Evolutionary conservation across 2,888 invertebrate genomes (phyloP), one percentile per base, ranked within the genome.

Genomic region (Drosophila greeni): DNA sequence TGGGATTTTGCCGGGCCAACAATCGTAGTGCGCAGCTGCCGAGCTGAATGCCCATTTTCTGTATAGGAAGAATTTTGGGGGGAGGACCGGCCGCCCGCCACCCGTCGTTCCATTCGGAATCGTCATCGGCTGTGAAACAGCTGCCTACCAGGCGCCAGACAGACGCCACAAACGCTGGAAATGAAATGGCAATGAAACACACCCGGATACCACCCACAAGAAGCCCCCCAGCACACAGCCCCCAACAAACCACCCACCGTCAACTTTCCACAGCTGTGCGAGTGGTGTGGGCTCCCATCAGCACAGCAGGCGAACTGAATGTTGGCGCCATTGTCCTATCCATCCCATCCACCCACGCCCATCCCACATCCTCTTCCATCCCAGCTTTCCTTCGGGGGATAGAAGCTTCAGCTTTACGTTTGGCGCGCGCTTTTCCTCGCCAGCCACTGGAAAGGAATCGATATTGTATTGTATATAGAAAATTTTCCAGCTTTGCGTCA

Each of bases 131-230:
- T 43, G 59, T 51, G 55, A 75, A 79, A 79, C 79, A 79, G 79
- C 79, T 79, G 79, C 79, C 79, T 79, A 79, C 79, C 79, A 79
- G 79, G 79, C 79, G 79, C 79, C 79, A 84, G 73, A 67, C 82
- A 78, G 78, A 70, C 75, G 77, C 65, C 69, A 40, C 36, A 40
- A 49, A 40, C 47, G 31, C 40, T 58, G 39, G 43, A 43, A 59
- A 74, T 74, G 43, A 79, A 84, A 74, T 79, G 79, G 82, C 80
- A 79, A 70, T 79, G 79, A 79, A 79, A 84, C 84, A 72, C 59
- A 31, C 43, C 39, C 33, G 42, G 40, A 57, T 47, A 23, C 16
- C 36, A 36, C 33, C 45, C 29, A 47, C 45, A 45, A 45, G 45
- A 47, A 40, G 29, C n/a, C 26, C 2, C 3, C 26, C 26, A 23